A percentile compares a stretch with the other conserved stretches of the same genome.
phyloP scores from a whole-genome alignment of 2,888 invertebrate genomes.

The Archaeoteleia sp. region DNA sequence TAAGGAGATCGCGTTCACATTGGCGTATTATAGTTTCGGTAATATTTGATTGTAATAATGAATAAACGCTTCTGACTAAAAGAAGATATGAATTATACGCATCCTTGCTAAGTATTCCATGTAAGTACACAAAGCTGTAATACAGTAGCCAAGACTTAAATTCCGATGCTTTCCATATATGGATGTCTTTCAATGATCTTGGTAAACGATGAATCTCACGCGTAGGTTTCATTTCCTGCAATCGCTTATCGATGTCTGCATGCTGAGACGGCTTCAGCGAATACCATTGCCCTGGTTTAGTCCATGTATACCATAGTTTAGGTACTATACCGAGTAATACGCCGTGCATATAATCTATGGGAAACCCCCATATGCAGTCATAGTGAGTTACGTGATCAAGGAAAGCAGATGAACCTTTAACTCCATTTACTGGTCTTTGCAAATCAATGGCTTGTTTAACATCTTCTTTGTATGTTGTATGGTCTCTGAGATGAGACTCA shows the following conservation, averaged over 20 bases:
- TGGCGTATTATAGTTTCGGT: slow-evolving; percentile 2
- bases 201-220: slow-evolving; percentile 29
- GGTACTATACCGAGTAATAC: not conserved
- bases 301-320: not conserved
- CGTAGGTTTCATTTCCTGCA: slow-evolving; percentile 11
- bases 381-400: not conserved
- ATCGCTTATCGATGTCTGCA: not conserved
- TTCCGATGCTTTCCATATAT: slow-evolving; percentile 31
- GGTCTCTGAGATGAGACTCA: not conserved
- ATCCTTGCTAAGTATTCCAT: slow-evolving; percentile 7
- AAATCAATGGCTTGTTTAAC: too few relatives aligned
- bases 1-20: slow-evolving; percentile 8
- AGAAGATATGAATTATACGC: not conserved
- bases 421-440: not conserved
- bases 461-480: too few relatives aligned
- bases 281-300: not conserved
- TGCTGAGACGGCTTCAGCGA: not conserved
- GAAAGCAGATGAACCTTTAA: not conserved
- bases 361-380: not conserved
- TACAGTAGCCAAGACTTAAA: slow-evolving; percentile 28
- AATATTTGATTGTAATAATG: slow-evolving; percentile 4
- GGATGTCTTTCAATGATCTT: slow-evolving; percentile 13
- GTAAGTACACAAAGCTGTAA: slow-evolving; percentile 30
- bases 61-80: slow-evolving; percentile 7
- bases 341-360: slow-evolving; percentile 12